These are phyloP conservation scores for Petroica traversi DNA, from an alignment of 2,113 vertebrate species.

Conservation along the genomic window DNA sequence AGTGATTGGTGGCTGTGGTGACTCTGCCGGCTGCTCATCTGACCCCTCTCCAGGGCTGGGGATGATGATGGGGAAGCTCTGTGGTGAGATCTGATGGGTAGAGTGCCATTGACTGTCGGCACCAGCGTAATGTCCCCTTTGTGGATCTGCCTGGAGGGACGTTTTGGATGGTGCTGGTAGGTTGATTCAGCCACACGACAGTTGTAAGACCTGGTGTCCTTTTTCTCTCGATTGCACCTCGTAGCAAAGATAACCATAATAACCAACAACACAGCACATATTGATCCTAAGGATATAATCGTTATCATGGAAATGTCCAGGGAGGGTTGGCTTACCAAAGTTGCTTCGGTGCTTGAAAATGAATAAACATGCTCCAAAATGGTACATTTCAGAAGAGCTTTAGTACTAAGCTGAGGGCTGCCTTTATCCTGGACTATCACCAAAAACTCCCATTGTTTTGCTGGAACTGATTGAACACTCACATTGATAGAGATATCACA, in stretches of 20 bases:
- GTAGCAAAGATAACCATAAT: constrained; percentile 96
- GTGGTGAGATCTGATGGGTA: constrained; percentile 90
- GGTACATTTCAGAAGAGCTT: constrained; percentile 81
- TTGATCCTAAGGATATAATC: constrained; percentile 91
- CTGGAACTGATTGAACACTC: constrained; percentile 80
- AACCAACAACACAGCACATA: constrained; percentile 88
- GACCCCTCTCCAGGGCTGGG: constrained; percentile 87
- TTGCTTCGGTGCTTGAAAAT: constrained; percentile 79
- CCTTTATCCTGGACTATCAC: constrained; percentile 92
- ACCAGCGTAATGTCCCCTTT: constrained; percentile 96
- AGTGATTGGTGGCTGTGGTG: constrained; percentile 95
- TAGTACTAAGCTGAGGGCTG: constrained; percentile 81
- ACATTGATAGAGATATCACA: constrained; percentile 92
- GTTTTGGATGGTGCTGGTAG: constrained; percentile 96
- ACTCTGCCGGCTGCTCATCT: constrained; percentile 89
- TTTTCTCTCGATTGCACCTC: constrained; percentile 91
- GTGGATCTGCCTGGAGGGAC: constrained; percentile 94
- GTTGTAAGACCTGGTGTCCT: constrained; percentile 94
- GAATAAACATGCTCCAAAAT: constrained; percentile 82
- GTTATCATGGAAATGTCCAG: constrained; percentile 92
- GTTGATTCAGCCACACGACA: constrained; percentile 92
- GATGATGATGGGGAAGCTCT: constrained; percentile 88
- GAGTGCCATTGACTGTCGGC: constrained; percentile 89
- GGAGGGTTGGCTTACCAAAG: constrained; percentile 75
- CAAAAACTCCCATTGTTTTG: constrained; percentile 83